Percentiles rank a stretch among this genome's conserved stretches.
Evolutionary conservation across 2,888 invertebrate genomes (phyloP).

Genomic region (Poecilobothrus nobilitatus): DNA sequence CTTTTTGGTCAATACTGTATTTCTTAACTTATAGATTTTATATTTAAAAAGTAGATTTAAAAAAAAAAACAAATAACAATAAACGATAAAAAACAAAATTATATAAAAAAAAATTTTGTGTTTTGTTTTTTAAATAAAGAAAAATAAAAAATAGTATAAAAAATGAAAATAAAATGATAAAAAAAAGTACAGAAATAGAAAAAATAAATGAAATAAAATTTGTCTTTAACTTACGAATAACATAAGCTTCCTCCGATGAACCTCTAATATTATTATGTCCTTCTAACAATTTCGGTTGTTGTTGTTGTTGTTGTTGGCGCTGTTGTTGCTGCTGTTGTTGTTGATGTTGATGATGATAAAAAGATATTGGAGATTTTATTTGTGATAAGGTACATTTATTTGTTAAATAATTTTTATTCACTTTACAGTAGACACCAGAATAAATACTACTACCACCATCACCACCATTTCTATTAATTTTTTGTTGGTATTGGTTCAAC

Average conservation of each 20-base stretch:
- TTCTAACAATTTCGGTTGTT: background rate
- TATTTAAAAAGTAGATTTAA: no score
- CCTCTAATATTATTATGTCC: conserved; percentile 2
- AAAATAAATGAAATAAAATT: background rate
- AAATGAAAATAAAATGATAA: background rate
- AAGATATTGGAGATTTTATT: background rate
- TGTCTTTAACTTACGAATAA: conserved; percentile 23
- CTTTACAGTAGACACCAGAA: background rate
- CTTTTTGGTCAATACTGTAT: no score
- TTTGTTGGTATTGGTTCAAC: background rate
- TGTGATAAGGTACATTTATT: conserved; percentile 13
- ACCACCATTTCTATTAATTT: conserved; percentile 12
- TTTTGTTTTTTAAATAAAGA: no score
- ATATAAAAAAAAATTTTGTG: no score
- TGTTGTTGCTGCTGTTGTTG: background rate
- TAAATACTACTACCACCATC: background rate
- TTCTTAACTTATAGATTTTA: no score
- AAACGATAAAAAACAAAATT: no score
- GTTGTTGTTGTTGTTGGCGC: background rate
- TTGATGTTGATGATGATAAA: background rate
- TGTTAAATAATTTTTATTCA: background rate
- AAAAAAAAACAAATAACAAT: no score
- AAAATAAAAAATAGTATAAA: no score
- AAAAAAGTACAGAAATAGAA: background rate
- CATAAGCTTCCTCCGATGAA: conserved; percentile 20